phyloP scores from a whole-genome alignment of 53 echinoderm and acorn worm genomes.

The Crossaster papposus region DNA sequence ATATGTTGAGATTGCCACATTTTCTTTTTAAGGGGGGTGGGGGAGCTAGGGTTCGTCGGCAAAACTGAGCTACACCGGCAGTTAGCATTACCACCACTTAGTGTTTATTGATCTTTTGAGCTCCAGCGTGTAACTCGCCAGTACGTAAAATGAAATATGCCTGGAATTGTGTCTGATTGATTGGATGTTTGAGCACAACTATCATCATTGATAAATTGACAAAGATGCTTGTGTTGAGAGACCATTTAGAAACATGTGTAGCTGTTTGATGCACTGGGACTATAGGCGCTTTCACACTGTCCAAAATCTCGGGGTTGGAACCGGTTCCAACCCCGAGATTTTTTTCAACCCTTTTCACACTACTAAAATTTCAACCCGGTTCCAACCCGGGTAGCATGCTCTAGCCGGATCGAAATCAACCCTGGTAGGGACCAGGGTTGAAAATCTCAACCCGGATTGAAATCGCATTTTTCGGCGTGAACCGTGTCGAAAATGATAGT shows the following conservation, averaged over 20 bases:
- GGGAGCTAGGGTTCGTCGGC: background rate
- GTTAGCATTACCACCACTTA: background rate
- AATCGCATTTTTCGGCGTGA: no score
- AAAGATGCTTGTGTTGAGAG: background rate
- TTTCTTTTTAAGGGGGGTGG: no score
- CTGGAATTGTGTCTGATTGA: conserved; percentile 33
- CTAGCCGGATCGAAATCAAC: no score
- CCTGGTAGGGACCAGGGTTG: no score
- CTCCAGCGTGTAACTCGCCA: conserved; percentile 16
- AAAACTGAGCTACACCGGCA: conserved; percentile 2
- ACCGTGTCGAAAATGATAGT: no score
- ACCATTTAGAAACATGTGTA: background rate
- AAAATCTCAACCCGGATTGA: no score
- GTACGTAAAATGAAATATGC: background rate
- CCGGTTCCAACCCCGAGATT: no score
- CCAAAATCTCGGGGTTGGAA: no score
- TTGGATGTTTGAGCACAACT: background rate
- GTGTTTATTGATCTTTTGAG: conserved; percentile 31
- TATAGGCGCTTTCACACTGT: no score
- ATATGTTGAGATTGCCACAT: conserved; percentile 2
- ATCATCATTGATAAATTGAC: background rate
- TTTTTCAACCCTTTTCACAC: no score
- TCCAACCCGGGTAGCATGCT: no score
- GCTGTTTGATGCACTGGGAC: background rate
- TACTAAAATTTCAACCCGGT: no score